phyloP scores from a whole-genome alignment of 2,797 vertebrate genomes.

The Muscicapa striata region DNA sequence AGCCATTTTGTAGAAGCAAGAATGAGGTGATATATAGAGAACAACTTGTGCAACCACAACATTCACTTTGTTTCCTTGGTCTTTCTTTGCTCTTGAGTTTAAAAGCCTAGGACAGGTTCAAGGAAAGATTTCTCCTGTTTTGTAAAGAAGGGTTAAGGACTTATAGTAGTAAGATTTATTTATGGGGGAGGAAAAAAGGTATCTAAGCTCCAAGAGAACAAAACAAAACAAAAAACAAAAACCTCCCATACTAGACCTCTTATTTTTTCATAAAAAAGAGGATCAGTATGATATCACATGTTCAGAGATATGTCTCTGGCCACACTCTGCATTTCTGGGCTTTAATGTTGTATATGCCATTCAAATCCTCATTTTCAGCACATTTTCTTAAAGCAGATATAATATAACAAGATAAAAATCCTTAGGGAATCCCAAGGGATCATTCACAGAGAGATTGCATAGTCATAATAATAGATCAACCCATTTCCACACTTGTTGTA shows the following conservation, averaged over 20 bases:
- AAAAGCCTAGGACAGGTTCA: not conserved
- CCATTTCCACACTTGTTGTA: not conserved
- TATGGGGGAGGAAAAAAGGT: not conserved
- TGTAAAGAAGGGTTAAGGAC: not conserved
- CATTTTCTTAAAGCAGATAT: not conserved
- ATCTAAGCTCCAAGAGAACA: rapidly evolving
- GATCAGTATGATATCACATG: rapidly evolving
- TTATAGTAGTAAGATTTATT: not conserved
- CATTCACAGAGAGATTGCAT: not conserved
- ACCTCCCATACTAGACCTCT: rapidly evolving
- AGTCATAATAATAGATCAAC: not conserved
- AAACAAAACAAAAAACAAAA: not conserved
- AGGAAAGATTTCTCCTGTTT: not conserved
- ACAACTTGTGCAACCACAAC: not conserved
- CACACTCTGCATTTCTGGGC: not conserved
- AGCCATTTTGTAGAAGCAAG: not conserved
- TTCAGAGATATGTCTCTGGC: not conserved
- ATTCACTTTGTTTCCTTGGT: not conserved
- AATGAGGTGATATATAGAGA: not conserved
- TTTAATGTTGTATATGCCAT: not conserved
- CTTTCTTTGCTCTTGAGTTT: not conserved
- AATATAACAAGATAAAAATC: not conserved
- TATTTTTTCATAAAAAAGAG: not conserved
- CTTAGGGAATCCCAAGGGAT: not conserved
- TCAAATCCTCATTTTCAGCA: not conserved